Evolutionary conservation across 2,797 vertebrate species (phyloP).

Genomic region (Helicolenus hilgendorfi): DNA sequence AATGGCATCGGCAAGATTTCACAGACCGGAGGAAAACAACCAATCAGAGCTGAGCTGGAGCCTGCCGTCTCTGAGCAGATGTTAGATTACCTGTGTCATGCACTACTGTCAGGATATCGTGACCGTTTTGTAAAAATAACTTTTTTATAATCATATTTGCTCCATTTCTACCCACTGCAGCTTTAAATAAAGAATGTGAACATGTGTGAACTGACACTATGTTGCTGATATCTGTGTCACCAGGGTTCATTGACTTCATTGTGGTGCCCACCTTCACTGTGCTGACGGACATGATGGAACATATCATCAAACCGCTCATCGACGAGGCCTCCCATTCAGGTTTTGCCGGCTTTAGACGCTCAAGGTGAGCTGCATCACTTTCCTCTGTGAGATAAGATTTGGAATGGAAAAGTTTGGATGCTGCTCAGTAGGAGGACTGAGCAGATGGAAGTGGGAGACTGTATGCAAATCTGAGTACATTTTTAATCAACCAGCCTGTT

Average conservation of each 20-base stretch:
- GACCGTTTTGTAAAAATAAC: too few species aligned
- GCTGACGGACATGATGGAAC: constrained; percentile 98
- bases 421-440: not conserved
- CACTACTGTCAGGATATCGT: too few species aligned
- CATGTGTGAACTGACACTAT: not conserved
- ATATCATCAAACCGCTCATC: constrained; percentile 95
- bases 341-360: constrained; percentile 92
- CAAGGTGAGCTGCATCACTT: constrained; percentile 88
- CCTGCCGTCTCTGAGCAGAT: too few species aligned
- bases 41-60: too few species aligned
- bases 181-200: not conserved
- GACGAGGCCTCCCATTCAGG: constrained; percentile 94
- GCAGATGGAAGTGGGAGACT: constrained; percentile 26
- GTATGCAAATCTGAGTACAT: constrained; percentile 10
- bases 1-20: too few species aligned
- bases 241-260: constrained; percentile 99
- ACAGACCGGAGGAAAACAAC: too few species aligned
- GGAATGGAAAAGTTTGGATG: not conserved
- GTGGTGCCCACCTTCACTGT: constrained; percentile 99
- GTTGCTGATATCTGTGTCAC: not conserved
- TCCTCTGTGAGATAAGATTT: not conserved
- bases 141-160: not conserved
- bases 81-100: too few species aligned
- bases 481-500: constrained; percentile 43
- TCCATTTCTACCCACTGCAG: not conserved